Percentiles rank a stretch among this genome's conserved stretches.
Conservation (phyloP, 2,113 vertebrate species). For the Dolichallabes microphthalmus region DNA sequence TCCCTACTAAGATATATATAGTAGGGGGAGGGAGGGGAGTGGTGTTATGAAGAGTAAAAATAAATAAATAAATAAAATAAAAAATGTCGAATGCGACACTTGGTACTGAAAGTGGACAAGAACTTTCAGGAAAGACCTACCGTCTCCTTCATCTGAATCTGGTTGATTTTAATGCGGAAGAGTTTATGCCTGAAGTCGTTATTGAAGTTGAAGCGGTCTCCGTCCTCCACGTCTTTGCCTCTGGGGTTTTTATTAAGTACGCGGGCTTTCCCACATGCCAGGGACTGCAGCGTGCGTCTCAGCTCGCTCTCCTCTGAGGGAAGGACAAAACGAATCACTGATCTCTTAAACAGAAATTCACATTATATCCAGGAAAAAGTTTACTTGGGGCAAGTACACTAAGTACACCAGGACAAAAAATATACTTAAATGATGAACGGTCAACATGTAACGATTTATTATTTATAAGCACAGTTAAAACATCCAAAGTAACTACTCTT, state of each 20-base stretch:
- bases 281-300: conserved; percentile 90
- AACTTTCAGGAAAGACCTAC: conserved; percentile 61
- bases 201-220: conserved; percentile 96
- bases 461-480: not conserved
- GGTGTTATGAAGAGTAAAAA: too few relatives aligned
- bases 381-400: not conserved
- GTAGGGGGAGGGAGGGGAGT: too few relatives aligned
- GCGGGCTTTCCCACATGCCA: conserved; percentile 97
- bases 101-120: not conserved
- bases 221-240: conserved; percentile 97
- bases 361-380: not conserved
- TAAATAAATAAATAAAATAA: too few relatives aligned
- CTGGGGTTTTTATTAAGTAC: conserved; percentile 94
- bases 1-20: not conserved
- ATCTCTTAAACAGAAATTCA: not conserved
- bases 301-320: conserved; percentile 91
- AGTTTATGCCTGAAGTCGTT: conserved; percentile 98
- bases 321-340: not conserved
- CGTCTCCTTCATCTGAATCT: conserved; percentile 99
- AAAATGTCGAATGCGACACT: not conserved
- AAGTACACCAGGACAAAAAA: too few relatives aligned
- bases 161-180: conserved; percentile 99
- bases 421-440: not conserved
- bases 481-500: not conserved
- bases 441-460: not conserved